These are phyloP conservation scores for Brachionus manjavacas DNA, from an alignment of 1,140 invertebrate species.

Conservation along the genomic window DNA sequence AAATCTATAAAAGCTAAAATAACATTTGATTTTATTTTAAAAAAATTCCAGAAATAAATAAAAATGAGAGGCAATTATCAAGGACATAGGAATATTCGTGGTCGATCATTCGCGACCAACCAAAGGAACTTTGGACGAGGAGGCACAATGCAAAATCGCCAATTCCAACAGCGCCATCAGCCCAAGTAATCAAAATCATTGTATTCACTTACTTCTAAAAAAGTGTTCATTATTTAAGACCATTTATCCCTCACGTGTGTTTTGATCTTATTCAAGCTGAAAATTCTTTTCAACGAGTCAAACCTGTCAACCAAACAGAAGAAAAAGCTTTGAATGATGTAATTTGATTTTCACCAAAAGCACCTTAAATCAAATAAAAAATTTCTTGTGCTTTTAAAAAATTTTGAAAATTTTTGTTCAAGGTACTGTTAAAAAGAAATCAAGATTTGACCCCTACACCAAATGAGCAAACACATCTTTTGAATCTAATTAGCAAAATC, in stretches of 20 bases:
- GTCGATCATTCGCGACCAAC: background rate
- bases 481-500: slow-evolving; percentile 85
- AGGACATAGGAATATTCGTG: background rate
- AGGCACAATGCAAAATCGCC: background rate
- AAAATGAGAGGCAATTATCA: slow-evolving; percentile 2
- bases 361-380: too few species aligned
- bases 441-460: slow-evolving; percentile 80
- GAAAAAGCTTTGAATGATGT: slow-evolving; percentile 37
- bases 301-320: background rate
- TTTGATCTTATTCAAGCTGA: slow-evolving; percentile 14
- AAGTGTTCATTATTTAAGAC: background rate
- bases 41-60: background rate
- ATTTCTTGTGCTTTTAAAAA: background rate
- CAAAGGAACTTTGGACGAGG: background rate
- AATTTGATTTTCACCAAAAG: background rate
- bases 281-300: background rate
- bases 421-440: slow-evolving; percentile 83
- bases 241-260: background rate
- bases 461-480: slow-evolving; percentile 79
- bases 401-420: slow-evolving; percentile 39
- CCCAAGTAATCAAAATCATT: background rate
- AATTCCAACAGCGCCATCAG: background rate
- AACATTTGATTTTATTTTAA: background rate
- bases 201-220: too few species aligned
- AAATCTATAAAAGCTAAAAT: background rate